Percentiles rank a stretch among this genome's conserved stretches.
phyloP scores from a whole-genome alignment of 1,140 invertebrate genomes.

The Macrocentrus cingulum region DNA sequence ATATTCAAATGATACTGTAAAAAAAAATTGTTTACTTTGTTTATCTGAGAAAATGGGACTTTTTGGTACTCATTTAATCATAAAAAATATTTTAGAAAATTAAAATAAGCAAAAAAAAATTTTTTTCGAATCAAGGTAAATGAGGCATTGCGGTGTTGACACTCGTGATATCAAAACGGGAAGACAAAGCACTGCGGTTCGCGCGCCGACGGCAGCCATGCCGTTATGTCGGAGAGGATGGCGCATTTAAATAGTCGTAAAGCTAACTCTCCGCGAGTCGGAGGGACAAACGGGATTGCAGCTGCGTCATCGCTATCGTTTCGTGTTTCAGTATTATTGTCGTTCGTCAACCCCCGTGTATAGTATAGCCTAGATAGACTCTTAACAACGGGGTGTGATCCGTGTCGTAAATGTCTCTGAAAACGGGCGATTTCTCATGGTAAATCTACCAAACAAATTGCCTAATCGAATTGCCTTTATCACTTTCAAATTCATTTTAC shows the following conservation, averaged over 20 bases:
- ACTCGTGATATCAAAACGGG: conserved; percentile 17
- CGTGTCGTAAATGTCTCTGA: conserved; percentile 28
- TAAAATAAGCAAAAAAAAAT: no score
- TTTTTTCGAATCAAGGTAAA: no score
- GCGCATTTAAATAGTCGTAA: conserved; percentile 36
- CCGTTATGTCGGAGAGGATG: conserved; percentile 26
- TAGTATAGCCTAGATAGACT: conserved; percentile 20
- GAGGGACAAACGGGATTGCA: conserved; percentile 10
- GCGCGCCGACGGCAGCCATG: conserved; percentile 48
- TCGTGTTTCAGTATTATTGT: conserved; percentile 15
- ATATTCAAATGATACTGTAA: no score
- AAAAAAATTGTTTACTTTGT: no score
- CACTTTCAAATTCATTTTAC: conserved; percentile 25
- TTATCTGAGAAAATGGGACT: no score
- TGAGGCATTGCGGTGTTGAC: no score
- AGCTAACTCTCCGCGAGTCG: conserved; percentile 26
- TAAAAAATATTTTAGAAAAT: no score
- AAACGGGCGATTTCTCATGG: conserved; percentile 24
- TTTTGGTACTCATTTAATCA: no score
- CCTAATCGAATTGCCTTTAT: conserved; percentile 23
- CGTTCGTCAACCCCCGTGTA: conserved; percentile 19
- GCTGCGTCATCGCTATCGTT: conserved; percentile 20
- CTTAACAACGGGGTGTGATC: conserved; percentile 23
- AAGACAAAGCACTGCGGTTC: conserved; percentile 30
- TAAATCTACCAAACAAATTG: conserved; percentile 29